phyloP scores from a whole-genome alignment of 2,797 vertebrate species.

The Neopelma chrysocephalum region DNA sequence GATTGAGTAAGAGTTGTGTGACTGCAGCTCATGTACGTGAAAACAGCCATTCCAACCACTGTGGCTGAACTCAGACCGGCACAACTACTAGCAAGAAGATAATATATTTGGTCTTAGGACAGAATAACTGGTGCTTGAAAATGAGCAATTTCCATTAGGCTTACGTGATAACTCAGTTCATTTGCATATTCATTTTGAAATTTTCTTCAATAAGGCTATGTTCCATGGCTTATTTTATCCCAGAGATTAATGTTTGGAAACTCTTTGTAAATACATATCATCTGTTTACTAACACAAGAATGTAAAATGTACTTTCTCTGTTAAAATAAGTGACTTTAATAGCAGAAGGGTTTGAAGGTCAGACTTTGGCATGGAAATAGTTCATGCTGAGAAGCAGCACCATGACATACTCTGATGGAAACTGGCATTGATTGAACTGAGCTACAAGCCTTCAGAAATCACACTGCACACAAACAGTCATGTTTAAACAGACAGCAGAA shows the following conservation, averaged over 20 bases:
- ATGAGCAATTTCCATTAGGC: background rate
- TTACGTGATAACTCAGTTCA: background rate
- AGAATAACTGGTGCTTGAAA: background rate
- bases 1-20: background rate
- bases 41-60: background rate
- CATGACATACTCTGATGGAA: background rate
- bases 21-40: fast-evolving
- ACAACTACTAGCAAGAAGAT: background rate
- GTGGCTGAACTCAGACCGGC: background rate
- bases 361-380: constrained; percentile 20
- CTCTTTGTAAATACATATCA: background rate
- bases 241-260: background rate
- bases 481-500: background rate
- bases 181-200: background rate
- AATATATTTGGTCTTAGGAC: background rate
- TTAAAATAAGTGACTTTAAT: background rate
- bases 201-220: background rate
- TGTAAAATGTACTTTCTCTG: background rate
- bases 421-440: constrained; percentile 24
- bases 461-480: background rate
- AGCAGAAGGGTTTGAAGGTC: constrained; percentile 49
- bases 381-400: background rate
- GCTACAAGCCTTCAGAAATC: background rate
- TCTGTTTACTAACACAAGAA: background rate
- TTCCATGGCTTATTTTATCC: constrained; percentile 1